phyloP scores from a whole-genome alignment of 2,797 vertebrate genomes.

The Nannoperca australis region DNA sequence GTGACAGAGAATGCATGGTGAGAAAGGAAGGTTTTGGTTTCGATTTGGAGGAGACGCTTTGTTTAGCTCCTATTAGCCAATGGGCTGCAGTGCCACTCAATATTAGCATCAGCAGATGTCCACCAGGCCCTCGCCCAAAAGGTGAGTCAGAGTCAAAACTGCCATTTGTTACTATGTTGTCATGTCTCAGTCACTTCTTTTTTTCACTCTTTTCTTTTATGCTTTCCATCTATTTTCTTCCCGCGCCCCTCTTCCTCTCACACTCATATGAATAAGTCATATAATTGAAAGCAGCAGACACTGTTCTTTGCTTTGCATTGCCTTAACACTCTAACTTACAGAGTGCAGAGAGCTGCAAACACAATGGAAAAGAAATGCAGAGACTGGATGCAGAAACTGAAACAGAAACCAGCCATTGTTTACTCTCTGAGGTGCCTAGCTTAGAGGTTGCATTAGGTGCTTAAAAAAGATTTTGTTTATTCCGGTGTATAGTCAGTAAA shows the following conservation, averaged over 20 bases:
- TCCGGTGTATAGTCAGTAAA: constrained; percentile 66
- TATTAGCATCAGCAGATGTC: constrained; percentile 58
- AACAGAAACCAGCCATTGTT: constrained; percentile 72
- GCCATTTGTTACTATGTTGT: constrained; percentile 46
- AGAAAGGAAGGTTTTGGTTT: constrained; percentile 21
- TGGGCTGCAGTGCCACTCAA: constrained; percentile 39
- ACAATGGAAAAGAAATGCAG: constrained; percentile 36
- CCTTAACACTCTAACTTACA: constrained; percentile 27
- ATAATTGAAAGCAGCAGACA: constrained; percentile 64
- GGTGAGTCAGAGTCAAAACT: constrained; percentile 58
- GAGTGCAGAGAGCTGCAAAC: constrained; percentile 41
- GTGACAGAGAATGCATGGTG: constrained; percentile 2
- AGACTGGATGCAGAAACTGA: constrained; percentile 49
- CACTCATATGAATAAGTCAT: constrained; percentile 75
- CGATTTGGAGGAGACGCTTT: constrained; percentile 9
- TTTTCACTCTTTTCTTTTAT: constrained; percentile 23
- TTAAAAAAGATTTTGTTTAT: constrained; percentile 75
- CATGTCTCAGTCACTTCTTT: constrained; percentile 36
- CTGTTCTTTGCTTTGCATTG: constrained; percentile 43
- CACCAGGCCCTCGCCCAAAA: constrained; percentile 40
- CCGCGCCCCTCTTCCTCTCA: constrained; percentile 14
- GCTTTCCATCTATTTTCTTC: constrained; percentile 27
- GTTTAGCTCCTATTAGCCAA: constrained; percentile 48
- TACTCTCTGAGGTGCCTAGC: constrained; percentile 61
- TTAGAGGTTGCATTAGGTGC: constrained; percentile 68